Base-by-base conservation (phyloP, 2,113 vertebrate genomes). In the Tursiops truncatus region DNA sequence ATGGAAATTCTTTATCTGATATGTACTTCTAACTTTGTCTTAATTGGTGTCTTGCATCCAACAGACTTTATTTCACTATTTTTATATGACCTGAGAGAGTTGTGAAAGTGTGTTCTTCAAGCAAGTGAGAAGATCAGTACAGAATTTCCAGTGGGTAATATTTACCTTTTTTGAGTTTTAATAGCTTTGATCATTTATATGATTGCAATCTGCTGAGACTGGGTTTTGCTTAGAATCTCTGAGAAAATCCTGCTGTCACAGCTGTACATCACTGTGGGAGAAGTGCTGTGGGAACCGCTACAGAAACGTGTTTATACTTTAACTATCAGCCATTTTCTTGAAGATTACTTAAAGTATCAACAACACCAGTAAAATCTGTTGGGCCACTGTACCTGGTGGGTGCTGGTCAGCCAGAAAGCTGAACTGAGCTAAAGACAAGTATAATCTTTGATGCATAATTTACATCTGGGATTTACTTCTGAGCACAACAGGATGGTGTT, bases 191-290 rank as follows among this genome's bases (percentile, higher is more conserved):
- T 82, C 89, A 70, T 70, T 33, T 31, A 4, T 38, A 47, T 86
- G 60, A 70, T n/a, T 86, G 4, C 33, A 50, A 82, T 90, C 58
- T 93, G 23, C 53, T 4, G 26, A 76, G 38, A 73, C n/a, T 96
- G 47, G 28, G 17, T 89, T 89, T 77, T 91, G 28, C 71, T 94
- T 94, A 92, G 50, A 92, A 67, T 67, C 38, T 80, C 41, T 88
- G 50, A 81, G 44, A 90, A 89, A 89, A 89, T 47, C 41, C 25
- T 63, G 20, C 56, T 58, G n/a, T 41, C 23, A 9, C 33, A 53
- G 58, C 10, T 36, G 41, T 58, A 62, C 11, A 3, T 36, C 62
- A 44, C 41, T 31, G 9, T n/a, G n/a, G 21, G 79, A 68, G 25
- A 60, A 89, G 60, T n/a, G 17, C 67, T 47, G 6, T 20, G 47